Evolutionary conservation across 2,888 invertebrate species (phyloP).

Genomic region (Gnatocerus cornutus): DNA sequence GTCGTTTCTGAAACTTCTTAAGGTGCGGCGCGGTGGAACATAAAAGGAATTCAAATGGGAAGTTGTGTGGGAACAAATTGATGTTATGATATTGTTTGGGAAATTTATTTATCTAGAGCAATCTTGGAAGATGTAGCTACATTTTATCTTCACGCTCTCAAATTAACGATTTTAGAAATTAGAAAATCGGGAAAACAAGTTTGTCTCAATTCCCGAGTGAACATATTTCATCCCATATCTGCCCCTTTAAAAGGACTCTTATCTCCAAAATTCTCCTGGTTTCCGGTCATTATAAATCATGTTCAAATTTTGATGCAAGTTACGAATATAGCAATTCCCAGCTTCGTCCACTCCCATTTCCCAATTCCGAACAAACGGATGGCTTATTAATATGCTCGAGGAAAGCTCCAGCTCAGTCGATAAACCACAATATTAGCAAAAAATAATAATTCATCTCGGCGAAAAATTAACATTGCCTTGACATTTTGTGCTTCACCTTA

Average conservation of each 20-base stretch:
- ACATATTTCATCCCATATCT: no score
- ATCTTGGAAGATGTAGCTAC: no score
- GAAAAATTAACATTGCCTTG: constrained; percentile 19
- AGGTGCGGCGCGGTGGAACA: neutral
- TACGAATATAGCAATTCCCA: constrained; percentile 1
- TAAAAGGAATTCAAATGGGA: constrained; percentile 7
- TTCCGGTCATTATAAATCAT: no score
- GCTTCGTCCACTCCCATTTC: constrained; percentile 3
- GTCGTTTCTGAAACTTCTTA: constrained; percentile 7
- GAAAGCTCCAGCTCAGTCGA: constrained; percentile 18
- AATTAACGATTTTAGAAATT: no score
- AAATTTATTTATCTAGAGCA: constrained; percentile 1
- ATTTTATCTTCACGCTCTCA: no score
- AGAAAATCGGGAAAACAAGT: no score
- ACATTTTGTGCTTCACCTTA: constrained; percentile 15
- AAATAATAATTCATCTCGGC: constrained; percentile 23
- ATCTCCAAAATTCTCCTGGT: no score
- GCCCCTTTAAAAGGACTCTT: no score
- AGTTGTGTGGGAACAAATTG: constrained; percentile 8
- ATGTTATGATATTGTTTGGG: constrained; percentile 4
- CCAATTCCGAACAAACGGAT: constrained; percentile 8
- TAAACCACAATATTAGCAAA: constrained; percentile 32
- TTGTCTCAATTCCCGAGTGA: no score
- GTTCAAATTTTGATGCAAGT: no score
- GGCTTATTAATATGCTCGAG: constrained; percentile 32